Evolutionary conservation across 2,797 vertebrate species (phyloP).

Genomic region (Parotocinclus haroldoi): DNA sequence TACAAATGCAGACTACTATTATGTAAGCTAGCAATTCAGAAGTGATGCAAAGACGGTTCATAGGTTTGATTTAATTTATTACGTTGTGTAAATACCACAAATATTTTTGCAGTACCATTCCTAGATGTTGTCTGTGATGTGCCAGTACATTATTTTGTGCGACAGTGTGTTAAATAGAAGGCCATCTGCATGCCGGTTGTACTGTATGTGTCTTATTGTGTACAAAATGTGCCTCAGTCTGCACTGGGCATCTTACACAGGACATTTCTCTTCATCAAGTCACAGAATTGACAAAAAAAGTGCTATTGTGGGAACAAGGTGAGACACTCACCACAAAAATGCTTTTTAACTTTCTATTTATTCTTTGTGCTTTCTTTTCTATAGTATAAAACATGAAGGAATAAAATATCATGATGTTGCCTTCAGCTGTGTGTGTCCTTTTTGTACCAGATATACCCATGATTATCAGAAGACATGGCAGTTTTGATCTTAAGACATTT

Average conservation of each 20-base stretch:
- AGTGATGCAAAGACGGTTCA: conserved; percentile 16
- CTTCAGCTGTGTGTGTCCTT: too few species aligned
- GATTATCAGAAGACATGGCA: too few species aligned
- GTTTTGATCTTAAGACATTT: too few species aligned
- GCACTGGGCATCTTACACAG: conserved; percentile 52
- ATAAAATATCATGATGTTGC: conserved; percentile 48
- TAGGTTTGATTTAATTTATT: conserved; percentile 61
- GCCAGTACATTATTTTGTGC: conserved; percentile 57
- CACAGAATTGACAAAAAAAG: background rate
- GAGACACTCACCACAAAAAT: conserved; percentile 39
- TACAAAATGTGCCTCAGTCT: conserved; percentile 64
- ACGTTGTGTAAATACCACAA: conserved; percentile 64
- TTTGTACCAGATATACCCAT: too few species aligned
- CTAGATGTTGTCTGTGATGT: conserved; percentile 70
- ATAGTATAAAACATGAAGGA: conserved; percentile 64
- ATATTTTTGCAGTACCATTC: conserved; percentile 58
- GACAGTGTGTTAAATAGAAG: conserved; percentile 57
- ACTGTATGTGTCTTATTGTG: conserved; percentile 67
- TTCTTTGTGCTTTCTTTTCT: conserved; percentile 77
- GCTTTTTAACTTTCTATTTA: conserved; percentile 79
- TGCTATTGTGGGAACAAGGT: conserved; percentile 58
- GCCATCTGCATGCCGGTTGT: conserved; percentile 71
- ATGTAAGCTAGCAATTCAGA: background rate
- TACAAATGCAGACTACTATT: too few species aligned
- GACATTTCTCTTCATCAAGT: conserved; percentile 52